Base-by-base conservation (phyloP, 2,113 vertebrate species). In the Ameiurus melas region DNA sequence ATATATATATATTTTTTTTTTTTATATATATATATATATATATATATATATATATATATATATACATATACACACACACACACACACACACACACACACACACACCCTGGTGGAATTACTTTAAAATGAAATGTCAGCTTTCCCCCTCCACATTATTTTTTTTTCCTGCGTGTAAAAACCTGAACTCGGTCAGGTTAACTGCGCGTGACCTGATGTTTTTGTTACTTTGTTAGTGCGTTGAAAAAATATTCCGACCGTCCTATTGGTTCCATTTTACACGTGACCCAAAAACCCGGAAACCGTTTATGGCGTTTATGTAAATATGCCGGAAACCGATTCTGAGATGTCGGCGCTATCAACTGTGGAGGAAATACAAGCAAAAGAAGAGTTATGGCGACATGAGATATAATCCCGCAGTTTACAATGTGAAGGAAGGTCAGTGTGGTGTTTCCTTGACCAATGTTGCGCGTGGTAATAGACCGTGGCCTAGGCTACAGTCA, bases 251-350 rank as follows among this genome's bases (percentile, higher is more conserved):
- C 79, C 19, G 66, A 6, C 4, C n/a, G 5, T 27, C 16, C 79
- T 5, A 89, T 89, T 89, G 88, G 90, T 33, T 84, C 47, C n/a
- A 57, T 25, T 36, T 8, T 10, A 0, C 86, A 85, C 88, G 85
- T 87, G 88, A 88, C 79, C 71, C n/a, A 30, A 25, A 86, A 89
- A 86, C 86, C 73, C 30, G 87, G 84, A 85, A 88, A 27, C 36
- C 27, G 43, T 47, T 47, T 55, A 68, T 53, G 79, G 20, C 68
- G 51, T 36, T 43, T 83, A 27, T 89, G 86, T 89, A 89, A 83
- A 91, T 86, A 89, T 62, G 84, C 86, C 86, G 88, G 86, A 89
- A 86, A 86, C 82, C 5, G 73, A 27, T n/a, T 55, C 20, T 47
- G 88, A 73, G 88, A 91, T 88, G 89, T 80, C 1, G 80, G 79